Evolutionary conservation across 2,797 vertebrate genomes (phyloP).

Genomic region (Pteropus rufus): DNA sequence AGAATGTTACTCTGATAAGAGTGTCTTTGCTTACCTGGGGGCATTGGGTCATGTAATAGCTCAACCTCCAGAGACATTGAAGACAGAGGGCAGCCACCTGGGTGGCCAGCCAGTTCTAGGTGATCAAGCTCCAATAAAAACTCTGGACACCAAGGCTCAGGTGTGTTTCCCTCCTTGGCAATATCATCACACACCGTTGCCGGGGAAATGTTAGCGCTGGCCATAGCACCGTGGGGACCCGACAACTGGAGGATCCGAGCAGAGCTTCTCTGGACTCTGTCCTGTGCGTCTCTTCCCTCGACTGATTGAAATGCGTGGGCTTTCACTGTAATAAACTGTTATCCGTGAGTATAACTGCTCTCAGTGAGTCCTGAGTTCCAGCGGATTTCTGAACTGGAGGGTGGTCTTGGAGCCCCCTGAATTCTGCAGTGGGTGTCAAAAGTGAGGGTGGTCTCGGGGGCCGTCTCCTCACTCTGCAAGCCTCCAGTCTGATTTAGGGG

Average conservation of each 20-base stretch:
- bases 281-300: neutral
- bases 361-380: neutral
- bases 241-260: accelerated
- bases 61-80: neutral
- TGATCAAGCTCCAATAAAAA: neutral
- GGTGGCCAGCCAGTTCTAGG: neutral
- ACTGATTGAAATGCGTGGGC: neutral
- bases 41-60: neutral
- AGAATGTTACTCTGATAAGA: neutral
- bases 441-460: neutral
- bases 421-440: neutral
- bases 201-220: accelerated
- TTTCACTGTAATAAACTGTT: accelerated
- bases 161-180: neutral
- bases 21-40: neutral
- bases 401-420: neutral
- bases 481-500: neutral
- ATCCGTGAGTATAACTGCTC: neutral
- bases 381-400: neutral
- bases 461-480: neutral
- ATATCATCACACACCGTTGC: neutral
- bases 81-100: neutral
- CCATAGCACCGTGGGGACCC: accelerated
- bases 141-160: neutral
- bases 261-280: neutral